Conservation (phyloP, 2,797 vertebrate genomes). For the Tokudaia muenninki region DNA sequence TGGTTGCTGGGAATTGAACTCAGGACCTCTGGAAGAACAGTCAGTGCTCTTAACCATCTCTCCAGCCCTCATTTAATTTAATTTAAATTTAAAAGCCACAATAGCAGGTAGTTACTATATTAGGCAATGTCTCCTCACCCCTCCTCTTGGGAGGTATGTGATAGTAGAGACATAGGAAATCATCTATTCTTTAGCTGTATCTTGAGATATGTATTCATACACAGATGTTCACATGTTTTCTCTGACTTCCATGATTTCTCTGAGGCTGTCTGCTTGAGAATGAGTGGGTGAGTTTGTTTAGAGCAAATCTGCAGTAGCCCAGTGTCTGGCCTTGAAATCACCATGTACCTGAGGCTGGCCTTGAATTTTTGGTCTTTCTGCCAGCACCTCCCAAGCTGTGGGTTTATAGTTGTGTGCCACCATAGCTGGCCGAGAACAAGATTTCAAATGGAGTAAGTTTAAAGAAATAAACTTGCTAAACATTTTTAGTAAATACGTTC, state of each 20-base stretch:
- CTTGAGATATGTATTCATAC: not conserved
- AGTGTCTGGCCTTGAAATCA: not conserved
- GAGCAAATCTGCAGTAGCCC: not conserved
- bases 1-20: no score
- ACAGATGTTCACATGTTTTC: not conserved
- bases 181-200: not conserved
- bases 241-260: not conserved
- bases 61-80: not conserved
- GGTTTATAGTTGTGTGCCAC: not conserved
- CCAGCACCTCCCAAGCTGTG: not conserved
- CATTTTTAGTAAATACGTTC: constrained; percentile 37
- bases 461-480: constrained; percentile 6
- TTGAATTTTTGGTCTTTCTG: not conserved
- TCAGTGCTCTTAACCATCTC: no score
- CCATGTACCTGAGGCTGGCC: not conserved
- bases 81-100: constrained; percentile 36
- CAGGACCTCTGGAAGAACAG: no score
- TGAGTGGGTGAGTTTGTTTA: not conserved
- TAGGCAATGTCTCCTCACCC: not conserved
- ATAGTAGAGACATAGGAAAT: not conserved
- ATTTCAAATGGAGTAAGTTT: not conserved
- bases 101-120: not conserved
- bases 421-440: not conserved
- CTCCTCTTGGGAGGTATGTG: not conserved
- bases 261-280: constrained; percentile 4